Conservation (phyloP, 2,113 vertebrate genomes). For the Xyliphius kryptos region DNA sequence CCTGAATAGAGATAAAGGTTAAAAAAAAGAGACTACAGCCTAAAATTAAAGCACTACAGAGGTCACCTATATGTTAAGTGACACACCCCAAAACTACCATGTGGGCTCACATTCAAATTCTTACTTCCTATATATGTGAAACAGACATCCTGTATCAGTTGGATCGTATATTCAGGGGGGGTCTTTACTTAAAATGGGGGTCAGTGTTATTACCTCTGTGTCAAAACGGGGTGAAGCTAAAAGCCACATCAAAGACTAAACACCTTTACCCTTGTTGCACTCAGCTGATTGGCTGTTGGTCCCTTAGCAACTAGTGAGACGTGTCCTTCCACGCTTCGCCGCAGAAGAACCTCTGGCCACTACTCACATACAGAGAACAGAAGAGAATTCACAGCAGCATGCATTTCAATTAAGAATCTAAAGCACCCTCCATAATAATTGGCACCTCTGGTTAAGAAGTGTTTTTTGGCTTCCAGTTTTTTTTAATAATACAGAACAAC, state of each 20-base stretch:
- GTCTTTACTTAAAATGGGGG: too few relatives aligned
- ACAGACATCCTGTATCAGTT: background rate
- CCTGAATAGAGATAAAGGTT: too few relatives aligned
- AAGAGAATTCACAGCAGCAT: background rate
- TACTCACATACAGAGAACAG: background rate
- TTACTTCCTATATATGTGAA: too few relatives aligned
- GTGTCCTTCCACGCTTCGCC: background rate
- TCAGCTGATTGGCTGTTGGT: conserved; percentile 1
- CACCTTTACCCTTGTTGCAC: background rate
- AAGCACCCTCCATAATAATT: too few relatives aligned
- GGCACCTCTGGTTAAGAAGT: too few relatives aligned
- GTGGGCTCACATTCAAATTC: too few relatives aligned
- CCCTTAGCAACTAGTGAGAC: conserved; percentile 12
- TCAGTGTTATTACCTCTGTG: background rate
- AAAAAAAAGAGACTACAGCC: too few relatives aligned
- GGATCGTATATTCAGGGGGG: background rate
- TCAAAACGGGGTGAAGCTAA: background rate
- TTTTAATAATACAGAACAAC: too few relatives aligned
- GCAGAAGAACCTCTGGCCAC: background rate
- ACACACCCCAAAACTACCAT: too few relatives aligned
- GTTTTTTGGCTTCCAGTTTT: too few relatives aligned
- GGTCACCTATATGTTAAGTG: too few relatives aligned
- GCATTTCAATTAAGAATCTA: background rate
- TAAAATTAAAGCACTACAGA: too few relatives aligned
- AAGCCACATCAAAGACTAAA: background rate